phyloP scores from a whole-genome alignment of 2,797 vertebrate genomes.

The Pseudotriccus pelzelni region DNA sequence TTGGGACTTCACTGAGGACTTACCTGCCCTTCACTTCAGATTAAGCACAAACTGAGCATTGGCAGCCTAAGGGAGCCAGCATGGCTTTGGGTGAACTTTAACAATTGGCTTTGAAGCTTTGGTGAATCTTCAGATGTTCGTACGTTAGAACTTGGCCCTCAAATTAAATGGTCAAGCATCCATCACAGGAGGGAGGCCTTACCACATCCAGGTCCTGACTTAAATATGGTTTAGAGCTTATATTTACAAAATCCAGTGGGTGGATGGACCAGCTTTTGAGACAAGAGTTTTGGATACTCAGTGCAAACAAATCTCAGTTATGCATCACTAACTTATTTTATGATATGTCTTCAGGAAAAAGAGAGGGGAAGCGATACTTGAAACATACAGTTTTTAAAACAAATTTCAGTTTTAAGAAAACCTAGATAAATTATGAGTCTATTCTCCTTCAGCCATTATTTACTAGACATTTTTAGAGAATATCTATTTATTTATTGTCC shows the following conservation, averaged over 20 bases:
- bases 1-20: background rate
- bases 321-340: background rate
- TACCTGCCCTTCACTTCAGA: background rate
- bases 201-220: background rate
- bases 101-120: background rate
- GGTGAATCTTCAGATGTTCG: background rate
- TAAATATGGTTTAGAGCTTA: fast-evolving
- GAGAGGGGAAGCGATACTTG: background rate
- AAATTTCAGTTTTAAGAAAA: conserved; percentile 8
- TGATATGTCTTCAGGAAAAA: background rate
- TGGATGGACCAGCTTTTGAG: background rate
- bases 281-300: background rate
- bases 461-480: conserved; percentile 24
- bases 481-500: conserved; percentile 55
- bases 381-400: background rate
- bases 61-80: background rate
- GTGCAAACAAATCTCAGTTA: background rate
- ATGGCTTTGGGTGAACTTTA: background rate
- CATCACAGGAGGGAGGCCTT: background rate
- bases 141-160: background rate
- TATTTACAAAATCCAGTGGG: background rate
- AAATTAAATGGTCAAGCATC: background rate
- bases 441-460: conserved; percentile 27
- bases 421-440: background rate
- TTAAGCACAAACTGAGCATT: background rate